Conservation (phyloP, 2,888 invertebrate genomes). For the Hirudinaria manillensis region DNA sequence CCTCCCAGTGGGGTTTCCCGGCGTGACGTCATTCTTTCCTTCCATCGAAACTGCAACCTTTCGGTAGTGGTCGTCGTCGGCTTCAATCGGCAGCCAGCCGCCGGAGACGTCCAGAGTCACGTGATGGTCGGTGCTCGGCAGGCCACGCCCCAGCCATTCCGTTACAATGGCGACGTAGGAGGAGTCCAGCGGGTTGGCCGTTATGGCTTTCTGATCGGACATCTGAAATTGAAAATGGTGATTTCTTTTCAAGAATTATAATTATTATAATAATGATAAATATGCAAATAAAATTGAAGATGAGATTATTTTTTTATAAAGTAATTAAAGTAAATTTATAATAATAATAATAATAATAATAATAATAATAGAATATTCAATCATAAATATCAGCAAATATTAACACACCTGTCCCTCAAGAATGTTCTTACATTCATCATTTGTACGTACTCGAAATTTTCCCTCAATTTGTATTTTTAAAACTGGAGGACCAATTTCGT, state of each 20-base stretch:
- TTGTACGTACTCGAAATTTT: no score
- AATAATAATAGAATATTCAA: background rate
- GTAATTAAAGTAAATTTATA: background rate
- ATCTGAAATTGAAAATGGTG: background rate
- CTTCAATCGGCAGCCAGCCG: no score
- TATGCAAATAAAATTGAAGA: no score
- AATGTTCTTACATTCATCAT: no score
- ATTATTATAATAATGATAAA: conserved; percentile 3
- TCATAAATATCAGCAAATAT: background rate
- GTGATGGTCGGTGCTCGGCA: background rate
- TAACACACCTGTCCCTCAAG: background rate
- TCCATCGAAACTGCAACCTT: background rate
- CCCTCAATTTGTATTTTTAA: no score
- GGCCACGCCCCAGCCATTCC: background rate
- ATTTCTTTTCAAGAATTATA: background rate
- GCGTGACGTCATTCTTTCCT: background rate
- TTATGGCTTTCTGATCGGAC: background rate
- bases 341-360: background rate
- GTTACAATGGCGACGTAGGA: conserved; percentile 6
- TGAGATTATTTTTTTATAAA: no score
- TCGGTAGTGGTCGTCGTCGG: background rate
- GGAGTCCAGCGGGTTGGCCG: background rate
- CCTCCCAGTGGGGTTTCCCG: background rate
- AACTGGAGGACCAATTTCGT: no score
- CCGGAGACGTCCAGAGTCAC: background rate